These are phyloP conservation scores for Blastomussa wellsi DNA, from an alignment of 92 coral and sea anemone genomes.

Conservation along the genomic window DNA sequence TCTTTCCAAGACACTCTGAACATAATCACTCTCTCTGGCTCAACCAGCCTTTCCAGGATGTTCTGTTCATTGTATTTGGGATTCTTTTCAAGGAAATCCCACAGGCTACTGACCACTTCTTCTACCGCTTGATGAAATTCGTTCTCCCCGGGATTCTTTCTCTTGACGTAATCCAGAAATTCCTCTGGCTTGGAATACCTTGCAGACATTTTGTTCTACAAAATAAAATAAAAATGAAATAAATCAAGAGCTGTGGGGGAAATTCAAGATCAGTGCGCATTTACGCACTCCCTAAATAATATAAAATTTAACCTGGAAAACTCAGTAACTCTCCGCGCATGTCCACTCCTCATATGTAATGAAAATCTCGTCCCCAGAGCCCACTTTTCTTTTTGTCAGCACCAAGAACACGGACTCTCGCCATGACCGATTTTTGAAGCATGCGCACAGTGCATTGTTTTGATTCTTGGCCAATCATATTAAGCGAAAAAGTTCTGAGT, in stretches of 20 bases:
- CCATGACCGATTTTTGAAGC: too few relatives aligned
- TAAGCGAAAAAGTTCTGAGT: too few relatives aligned
- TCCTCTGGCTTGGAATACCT: constrained; percentile 66
- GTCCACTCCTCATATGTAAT: too few relatives aligned
- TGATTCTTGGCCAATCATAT: too few relatives aligned
- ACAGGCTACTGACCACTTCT: constrained; percentile 69
- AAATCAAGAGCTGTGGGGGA: too few relatives aligned
- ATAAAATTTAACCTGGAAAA: too few relatives aligned
- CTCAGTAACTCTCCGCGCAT: neutral
- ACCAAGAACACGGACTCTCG: too few relatives aligned
- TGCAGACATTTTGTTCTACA: constrained; percentile 9
- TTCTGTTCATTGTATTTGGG: constrained; percentile 56
- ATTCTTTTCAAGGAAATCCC: constrained; percentile 73
- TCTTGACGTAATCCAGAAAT: constrained; percentile 67
- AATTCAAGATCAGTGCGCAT: too few relatives aligned
- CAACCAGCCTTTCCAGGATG: constrained; percentile 77
- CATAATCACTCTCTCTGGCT: constrained; percentile 84
- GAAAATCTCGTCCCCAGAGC: too few relatives aligned
- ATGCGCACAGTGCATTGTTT: too few relatives aligned
- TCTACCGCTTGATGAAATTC: constrained; percentile 89
- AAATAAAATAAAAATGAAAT: neutral
- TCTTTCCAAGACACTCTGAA: constrained; percentile 88
- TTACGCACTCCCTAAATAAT: too few relatives aligned
- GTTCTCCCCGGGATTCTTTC: constrained; percentile 65
- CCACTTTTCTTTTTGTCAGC: too few relatives aligned